Conservation (phyloP, 2,888 invertebrate genomes). For the Diloba caeruleocephala region DNA sequence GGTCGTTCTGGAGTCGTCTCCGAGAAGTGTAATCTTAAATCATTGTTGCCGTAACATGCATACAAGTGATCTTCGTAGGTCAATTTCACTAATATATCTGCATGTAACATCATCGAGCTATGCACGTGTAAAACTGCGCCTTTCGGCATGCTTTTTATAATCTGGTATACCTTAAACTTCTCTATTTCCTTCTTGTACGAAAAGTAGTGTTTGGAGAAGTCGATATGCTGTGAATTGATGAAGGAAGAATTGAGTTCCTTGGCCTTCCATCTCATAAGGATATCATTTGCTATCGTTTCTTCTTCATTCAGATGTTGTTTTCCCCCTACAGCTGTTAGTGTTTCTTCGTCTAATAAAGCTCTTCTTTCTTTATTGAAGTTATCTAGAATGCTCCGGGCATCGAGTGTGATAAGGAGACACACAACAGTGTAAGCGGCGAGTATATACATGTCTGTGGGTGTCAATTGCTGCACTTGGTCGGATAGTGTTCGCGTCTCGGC, state of each 20-base stretch:
- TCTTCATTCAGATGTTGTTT: constrained; percentile 77
- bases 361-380: constrained; percentile 62
- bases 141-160: constrained; percentile 92
- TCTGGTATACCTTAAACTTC: constrained; percentile 90
- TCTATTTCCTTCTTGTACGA: constrained; percentile 88
- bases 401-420: constrained; percentile 52
- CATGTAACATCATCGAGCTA: constrained; percentile 90
- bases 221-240: constrained; percentile 84
- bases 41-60: constrained; percentile 75
- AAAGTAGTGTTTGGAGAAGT: constrained; percentile 91
- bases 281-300: constrained; percentile 86
- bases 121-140: constrained; percentile 93
- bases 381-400: constrained; percentile 57
- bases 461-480: constrained; percentile 8
- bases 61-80: constrained; percentile 91
- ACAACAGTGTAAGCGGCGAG: constrained; percentile 42
- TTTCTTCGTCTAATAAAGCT: constrained; percentile 77
- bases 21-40: constrained; percentile 77
- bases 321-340: constrained; percentile 82
- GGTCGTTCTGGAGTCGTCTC: constrained; percentile 65
- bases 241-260: constrained; percentile 86
- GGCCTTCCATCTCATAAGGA: constrained; percentile 89
- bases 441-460: constrained; percentile 32
- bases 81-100: constrained; percentile 89
- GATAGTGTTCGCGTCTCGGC: constrained; percentile 36